Percentiles rank a stretch among this genome's conserved stretches.
Evolutionary conservation across 1,140 invertebrate species (phyloP).

Genomic region (Lanistes nyassanus): DNA sequence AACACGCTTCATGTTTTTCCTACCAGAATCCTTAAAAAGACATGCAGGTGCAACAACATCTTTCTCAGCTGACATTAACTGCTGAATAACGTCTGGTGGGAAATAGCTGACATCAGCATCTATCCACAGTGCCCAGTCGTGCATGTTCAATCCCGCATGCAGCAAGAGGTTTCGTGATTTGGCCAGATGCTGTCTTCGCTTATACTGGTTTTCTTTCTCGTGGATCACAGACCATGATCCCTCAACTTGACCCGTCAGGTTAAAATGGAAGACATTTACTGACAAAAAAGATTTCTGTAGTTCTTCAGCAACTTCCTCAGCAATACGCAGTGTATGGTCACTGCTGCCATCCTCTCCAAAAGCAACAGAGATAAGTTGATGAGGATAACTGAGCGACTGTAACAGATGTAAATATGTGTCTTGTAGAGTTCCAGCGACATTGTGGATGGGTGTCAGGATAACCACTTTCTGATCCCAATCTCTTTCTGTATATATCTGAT

Average conservation of each 20-base stretch:
- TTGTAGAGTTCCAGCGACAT: slow-evolving; percentile 43
- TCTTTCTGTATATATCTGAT: slow-evolving; percentile 31
- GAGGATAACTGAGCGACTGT: slow-evolving; percentile 54
- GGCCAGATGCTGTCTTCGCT: slow-evolving; percentile 53
- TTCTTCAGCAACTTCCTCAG: slow-evolving; percentile 36
- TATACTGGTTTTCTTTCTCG: slow-evolving; percentile 38
- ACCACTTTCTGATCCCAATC: slow-evolving; percentile 41
- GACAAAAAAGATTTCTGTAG: slow-evolving; percentile 45
- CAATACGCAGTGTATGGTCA: slow-evolving; percentile 47
- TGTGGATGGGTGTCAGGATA: slow-evolving; percentile 59
- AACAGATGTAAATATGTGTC: slow-evolving; percentile 42
- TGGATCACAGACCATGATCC: slow-evolving; percentile 47
- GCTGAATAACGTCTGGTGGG: slow-evolving; percentile 54
- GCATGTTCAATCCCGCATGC: slow-evolving; percentile 37
- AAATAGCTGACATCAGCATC: slow-evolving; percentile 57
- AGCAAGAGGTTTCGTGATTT: slow-evolving; percentile 54
- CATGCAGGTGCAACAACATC: slow-evolving; percentile 55
- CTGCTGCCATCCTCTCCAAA: slow-evolving; percentile 61
- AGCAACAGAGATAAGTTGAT: slow-evolving; percentile 52
- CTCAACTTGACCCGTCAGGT: slow-evolving; percentile 39
- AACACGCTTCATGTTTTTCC: slow-evolving; percentile 28
- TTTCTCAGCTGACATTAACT: slow-evolving; percentile 51
- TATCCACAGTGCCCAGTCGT: slow-evolving; percentile 60
- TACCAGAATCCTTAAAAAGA: slow-evolving; percentile 35
- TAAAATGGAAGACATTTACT: slow-evolving; percentile 44